A percentile compares a stretch with the other conserved stretches of the same genome.
Conservation (phyloP, 2,888 invertebrate species). For the Panopea generosa region DNA sequence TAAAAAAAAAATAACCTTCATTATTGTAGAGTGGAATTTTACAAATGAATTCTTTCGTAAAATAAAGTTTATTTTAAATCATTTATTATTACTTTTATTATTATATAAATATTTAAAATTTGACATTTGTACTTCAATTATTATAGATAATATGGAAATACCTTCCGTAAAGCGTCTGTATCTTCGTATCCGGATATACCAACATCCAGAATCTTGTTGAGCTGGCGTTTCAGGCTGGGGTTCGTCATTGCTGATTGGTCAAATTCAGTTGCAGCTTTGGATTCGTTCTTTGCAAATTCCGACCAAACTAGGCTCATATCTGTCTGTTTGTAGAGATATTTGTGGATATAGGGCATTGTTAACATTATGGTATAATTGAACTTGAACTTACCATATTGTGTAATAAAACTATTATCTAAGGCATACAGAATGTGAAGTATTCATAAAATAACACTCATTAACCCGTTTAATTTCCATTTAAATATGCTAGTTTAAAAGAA, state of each 20-base stretch:
- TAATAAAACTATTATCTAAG: background rate
- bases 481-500: background rate
- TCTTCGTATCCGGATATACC: constrained; percentile 49
- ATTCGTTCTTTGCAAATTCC: constrained; percentile 39
- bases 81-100: no score
- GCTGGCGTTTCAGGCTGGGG: constrained; percentile 37
- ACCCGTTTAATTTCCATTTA: background rate
- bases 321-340: constrained; percentile 15
- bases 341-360: background rate
- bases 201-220: constrained; percentile 45
- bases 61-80: no score
- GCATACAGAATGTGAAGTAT: background rate
- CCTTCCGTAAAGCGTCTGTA: constrained; percentile 28
- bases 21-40: no score
- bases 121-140: background rate
- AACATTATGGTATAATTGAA: no score
- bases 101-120: no score
- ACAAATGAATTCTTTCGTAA: no score
- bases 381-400: no score
- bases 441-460: no score
- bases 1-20: no score
- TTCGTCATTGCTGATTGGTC: constrained; percentile 30
- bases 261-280: constrained; percentile 30
- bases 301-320: constrained; percentile 33
- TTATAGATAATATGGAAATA: no score